Evolutionary conservation across 2,113 vertebrate genomes (phyloP), one percentile per base, ranked within the genome.

Genomic region (Bujurquina vittata): DNA sequence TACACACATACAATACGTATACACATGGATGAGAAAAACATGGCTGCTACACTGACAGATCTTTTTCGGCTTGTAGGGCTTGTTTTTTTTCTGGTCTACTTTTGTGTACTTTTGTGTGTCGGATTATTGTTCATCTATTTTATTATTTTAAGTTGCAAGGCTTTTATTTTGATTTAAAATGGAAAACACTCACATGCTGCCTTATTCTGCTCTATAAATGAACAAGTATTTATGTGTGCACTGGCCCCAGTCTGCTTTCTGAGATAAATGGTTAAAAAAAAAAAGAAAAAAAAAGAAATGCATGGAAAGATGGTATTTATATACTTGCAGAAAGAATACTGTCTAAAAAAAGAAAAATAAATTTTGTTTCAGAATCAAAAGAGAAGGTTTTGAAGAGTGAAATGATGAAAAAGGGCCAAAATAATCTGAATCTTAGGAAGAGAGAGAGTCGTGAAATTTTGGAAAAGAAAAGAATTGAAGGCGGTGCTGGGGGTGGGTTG

Each of bases 11-110:
- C 67, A 72, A 49, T 54, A 54, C 46, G 31, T 77, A 75, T 75
- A 74, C 81, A 87, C 87, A 90, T 35, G 54, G 49, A 54, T 63
- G 37, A 84, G 69, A 87, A 12, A 37, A 59, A 61, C 3, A 83
- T 55, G 74, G 35, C 33, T 20, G 33, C 26, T 33, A 14, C 37
- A 26, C 67, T 20, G 12, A 77, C 29, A 79, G 22, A 54, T 37
- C 22, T 75, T 72, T 72, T 72, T 72, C 67, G 4, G 67, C 26
- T 52, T 49, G 1, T 49, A 69, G 1, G 5, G 43, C 65, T 69
- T 1, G 23, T 31, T 72, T 33, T 72, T 72, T 23, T 52, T 72
- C 46, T n/a, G 46, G 5, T 33, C 46, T 33, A 33, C 1, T 0
- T 72, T n/a, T 54, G 26, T 49, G 2, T 52, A 52, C 17, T n/a